Evolutionary conservation across 2,888 invertebrate species (phyloP).

Genomic region (Agapetus fuscipes): DNA sequence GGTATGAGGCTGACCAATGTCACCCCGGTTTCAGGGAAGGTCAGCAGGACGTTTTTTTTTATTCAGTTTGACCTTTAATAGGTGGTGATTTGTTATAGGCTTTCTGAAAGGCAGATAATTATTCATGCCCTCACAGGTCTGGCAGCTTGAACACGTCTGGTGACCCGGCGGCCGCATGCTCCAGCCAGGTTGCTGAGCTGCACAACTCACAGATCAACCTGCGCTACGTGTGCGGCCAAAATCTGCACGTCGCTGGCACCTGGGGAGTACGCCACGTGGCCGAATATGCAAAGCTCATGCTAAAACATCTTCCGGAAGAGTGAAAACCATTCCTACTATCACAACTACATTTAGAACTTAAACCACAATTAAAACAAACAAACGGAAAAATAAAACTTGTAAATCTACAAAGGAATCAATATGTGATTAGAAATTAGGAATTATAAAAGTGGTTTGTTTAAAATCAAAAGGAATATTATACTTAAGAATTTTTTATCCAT

Average conservation of each 20-base stretch:
- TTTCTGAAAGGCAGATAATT: too few relatives aligned
- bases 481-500: too few relatives aligned
- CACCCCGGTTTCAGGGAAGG: too few relatives aligned
- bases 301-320: slow-evolving; percentile 1
- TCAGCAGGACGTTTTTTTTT: too few relatives aligned
- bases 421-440: not conserved
- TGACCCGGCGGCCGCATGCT: slow-evolving; percentile 54
- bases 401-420: not conserved
- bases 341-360: too few relatives aligned
- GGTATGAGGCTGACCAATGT: too few relatives aligned
- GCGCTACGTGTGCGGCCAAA: slow-evolving; percentile 29
- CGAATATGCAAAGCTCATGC: slow-evolving; percentile 5
- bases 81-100: too few relatives aligned
- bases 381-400: not conserved
- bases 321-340: too few relatives aligned
- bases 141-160: slow-evolving; percentile 45
- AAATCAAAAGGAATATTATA: too few relatives aligned
- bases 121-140: too few relatives aligned
- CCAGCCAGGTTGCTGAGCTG: slow-evolving; percentile 49
- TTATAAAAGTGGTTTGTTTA: too few relatives aligned
- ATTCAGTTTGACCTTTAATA: too few relatives aligned
- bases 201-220: slow-evolving; percentile 51
- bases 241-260: slow-evolving; percentile 31
- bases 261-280: slow-evolving; percentile 10
- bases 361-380: not conserved